Base-by-base conservation (phyloP, 1,140 invertebrate species). In the Callitettix versicolor region DNA sequence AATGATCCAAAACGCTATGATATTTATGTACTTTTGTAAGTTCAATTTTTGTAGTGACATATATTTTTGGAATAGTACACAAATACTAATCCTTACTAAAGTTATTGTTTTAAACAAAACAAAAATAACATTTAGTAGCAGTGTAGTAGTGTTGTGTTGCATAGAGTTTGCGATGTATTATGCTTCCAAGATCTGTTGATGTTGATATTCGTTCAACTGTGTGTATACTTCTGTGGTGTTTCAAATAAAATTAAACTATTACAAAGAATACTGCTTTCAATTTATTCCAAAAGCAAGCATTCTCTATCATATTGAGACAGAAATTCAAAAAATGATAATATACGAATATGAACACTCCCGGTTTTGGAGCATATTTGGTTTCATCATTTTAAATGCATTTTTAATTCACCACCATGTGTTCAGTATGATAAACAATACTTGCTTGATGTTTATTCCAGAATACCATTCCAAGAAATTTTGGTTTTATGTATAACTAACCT, bases 351-450 rank as follows among this genome's bases (percentile, higher is more conserved):
- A 54, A 58, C 57, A 55, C 43, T 54, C 53, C 51, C 42, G 57
- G 52, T 54, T 58, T 58, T 58, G 57, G 57, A 58, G 44, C 54
- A 49, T 49, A 36, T 49, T 38, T 43, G 20, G 30, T 20, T 44
- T 38, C 2, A 40, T 42, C 22, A 20, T 56, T 49, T 36, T 30
- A 42, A 43, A 11, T 54, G 17, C 20, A 17, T 24, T 33, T 21
- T 17, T 40, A n/a, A n/a, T 55, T 33, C 34, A 47, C 12, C 5
- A 47, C 2, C 9, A 46, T 18, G 14, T 26, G 40, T 53, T 58
- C 51, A 54, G 57, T 58, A 58, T 58, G 57, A 58, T 58, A 58
- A 57, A 58, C 33, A 58, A 58, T 54, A 53, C 52, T 54, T 58
- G 51, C 51, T 54, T 51, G 20, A n/a, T 38, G 3, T 17, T 38